Base-by-base conservation (phyloP, 1,140 invertebrate genomes). In the Euwallacea fornicatus region DNA sequence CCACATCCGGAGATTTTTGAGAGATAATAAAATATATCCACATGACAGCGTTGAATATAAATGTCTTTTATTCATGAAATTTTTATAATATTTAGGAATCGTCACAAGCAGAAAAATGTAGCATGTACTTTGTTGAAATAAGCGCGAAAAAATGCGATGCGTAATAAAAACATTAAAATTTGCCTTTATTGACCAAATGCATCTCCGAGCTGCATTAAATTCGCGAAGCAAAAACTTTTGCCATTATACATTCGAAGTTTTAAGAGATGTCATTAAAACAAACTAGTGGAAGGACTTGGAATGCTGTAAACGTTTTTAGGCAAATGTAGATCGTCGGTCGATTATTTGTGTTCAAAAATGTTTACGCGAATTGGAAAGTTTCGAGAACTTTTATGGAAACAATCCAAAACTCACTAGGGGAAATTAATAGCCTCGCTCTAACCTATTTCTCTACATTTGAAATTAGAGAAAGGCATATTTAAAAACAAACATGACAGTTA, bases 191-290 rank as follows among this genome's bases (percentile, higher is more conserved):
- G 21, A 33, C 21, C 21, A 33, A 33, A 33, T 33, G 21, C 21
- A 33, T 33, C 46, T 50, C 46, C 46, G 13, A n/a, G 50, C 55
- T 15, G 42, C 59, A 61, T 61, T 61, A 61, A 61, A 61, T 61
- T 61, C 43, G n/a, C 11, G 21, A 41, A 11, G 59, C 42, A 61
- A 61, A 61, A 61, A 61, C 33, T 61, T 61, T 61, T 11, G 15
- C 59, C 59, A 61, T 61, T 61, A 61, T 42, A 61, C 43, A 61
- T 61, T 43, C 42, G 42, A 61, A 61, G 59, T 61, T 61, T 61
- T 42, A 61, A 43, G 21, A 11, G 59, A 58, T 61, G 42, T 61
- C 59, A 61, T 61, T 61, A 61, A 61, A 61, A 61, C 42, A 61
- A 61, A 61, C 33, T 61, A 61, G 9, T 61, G 11, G 55, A 16